Percentiles rank a stretch among this genome's conserved stretches.
These are phyloP conservation scores for Premnoplex brunnescens DNA, from an alignment of 2,797 vertebrate species.

Conservation along the genomic window DNA sequence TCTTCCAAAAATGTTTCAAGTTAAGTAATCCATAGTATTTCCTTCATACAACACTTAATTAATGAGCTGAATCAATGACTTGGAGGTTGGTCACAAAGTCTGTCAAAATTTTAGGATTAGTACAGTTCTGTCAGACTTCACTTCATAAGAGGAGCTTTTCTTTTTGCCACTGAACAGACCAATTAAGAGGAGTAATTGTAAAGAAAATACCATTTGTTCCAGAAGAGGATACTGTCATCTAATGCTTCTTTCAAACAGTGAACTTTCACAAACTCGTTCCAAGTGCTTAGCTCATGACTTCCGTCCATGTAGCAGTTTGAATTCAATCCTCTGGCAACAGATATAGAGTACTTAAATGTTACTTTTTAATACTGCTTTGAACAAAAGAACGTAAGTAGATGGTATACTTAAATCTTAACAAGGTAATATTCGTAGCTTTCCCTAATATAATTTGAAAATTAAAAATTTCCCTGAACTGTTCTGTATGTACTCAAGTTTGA, in stretches of 20 bases:
- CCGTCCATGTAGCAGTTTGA: not conserved
- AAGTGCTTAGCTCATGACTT: constrained; percentile 41
- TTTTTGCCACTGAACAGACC: not conserved
- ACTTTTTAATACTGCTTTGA: not conserved
- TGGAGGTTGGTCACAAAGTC: not conserved
- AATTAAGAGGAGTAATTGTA: not conserved
- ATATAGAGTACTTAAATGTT: not conserved
- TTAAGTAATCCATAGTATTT: not conserved
- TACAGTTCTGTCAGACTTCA: not conserved
- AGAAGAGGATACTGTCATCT: constrained; percentile 18
- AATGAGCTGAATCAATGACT: not conserved
- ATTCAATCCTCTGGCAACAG: constrained; percentile 2
- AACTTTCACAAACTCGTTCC: not conserved
- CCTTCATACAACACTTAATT: not conserved
- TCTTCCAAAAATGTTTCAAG: not conserved
- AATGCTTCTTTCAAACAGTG: not conserved
- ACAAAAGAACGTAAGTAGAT: not conserved
- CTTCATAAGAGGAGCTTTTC: not conserved
- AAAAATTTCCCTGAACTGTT: not conserved
- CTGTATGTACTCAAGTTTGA: not conserved
- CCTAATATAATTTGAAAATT: not conserved
- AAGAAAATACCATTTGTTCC: constrained; percentile 28
- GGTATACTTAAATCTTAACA: not conserved
- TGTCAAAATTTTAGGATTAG: not conserved
- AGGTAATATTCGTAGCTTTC: not conserved